Conservation (phyloP, 2,797 vertebrate genomes). For the Peromyscus nudipes region DNA sequence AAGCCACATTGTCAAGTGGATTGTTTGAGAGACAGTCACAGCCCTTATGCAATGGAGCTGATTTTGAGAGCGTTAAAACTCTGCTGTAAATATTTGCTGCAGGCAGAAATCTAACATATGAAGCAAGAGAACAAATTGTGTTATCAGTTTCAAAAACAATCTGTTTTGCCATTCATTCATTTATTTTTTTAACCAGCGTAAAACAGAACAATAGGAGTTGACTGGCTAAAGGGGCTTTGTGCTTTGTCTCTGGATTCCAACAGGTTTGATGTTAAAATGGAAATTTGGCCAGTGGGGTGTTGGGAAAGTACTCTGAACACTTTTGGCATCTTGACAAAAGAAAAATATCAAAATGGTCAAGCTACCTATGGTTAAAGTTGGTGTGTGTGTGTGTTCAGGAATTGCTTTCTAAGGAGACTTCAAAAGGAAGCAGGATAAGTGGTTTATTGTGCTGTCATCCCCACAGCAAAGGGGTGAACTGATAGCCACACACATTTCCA, state of each 20-base stretch:
- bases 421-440: conserved; percentile 51
- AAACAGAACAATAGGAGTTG: conserved; percentile 75
- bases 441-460: not conserved
- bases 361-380: conserved; percentile 63
- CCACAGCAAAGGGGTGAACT: not conserved
- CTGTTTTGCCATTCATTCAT: conserved; percentile 74
- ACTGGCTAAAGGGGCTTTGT: conserved; percentile 72
- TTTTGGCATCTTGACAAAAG: conserved; percentile 81
- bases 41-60: conserved; percentile 45
- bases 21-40: conserved; percentile 25
- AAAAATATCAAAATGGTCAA: conserved; percentile 67
- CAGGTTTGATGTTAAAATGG: conserved; percentile 78
- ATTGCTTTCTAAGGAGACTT: conserved; percentile 63
- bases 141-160: conserved; percentile 82
- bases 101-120: conserved; percentile 83
- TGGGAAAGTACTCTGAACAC: conserved; percentile 77
- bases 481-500: conserved; percentile 36
- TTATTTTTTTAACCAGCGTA: conserved; percentile 67
- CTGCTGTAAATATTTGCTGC: conserved; percentile 77
- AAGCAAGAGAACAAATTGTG: conserved; percentile 80
- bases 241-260: conserved; percentile 78
- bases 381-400: not conserved
- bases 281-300: conserved; percentile 78
- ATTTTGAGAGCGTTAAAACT: conserved; percentile 83
- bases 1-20: conserved; percentile 64